These are phyloP conservation scores for Amazona vittata DNA, from an alignment of 2,113 vertebrate genomes.

Conservation along the genomic window DNA sequence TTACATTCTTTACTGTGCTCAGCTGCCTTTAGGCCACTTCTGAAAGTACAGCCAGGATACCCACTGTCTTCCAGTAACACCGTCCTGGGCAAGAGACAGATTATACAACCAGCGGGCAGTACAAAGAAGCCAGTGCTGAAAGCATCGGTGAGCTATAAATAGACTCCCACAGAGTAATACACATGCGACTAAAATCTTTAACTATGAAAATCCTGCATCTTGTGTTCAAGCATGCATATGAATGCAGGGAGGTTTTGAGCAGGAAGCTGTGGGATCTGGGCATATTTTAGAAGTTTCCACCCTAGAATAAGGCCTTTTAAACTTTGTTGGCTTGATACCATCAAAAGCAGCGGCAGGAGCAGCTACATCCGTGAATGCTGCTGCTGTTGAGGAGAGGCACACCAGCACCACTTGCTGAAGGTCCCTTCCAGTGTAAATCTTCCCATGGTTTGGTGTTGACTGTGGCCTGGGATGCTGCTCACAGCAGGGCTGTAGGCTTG, in stretches of 20 bases:
- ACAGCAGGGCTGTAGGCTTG: not conserved
- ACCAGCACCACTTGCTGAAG: not conserved
- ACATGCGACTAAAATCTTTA: not conserved
- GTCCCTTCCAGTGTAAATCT: not conserved
- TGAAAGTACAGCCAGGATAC: not conserved
- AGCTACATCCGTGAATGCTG: not conserved
- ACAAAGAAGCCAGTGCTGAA: not conserved
- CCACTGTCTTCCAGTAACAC: not conserved
- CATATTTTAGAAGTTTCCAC: not conserved
- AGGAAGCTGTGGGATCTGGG: not conserved
- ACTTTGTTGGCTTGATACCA: not conserved
- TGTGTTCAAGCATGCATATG: not conserved
- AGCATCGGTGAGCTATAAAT: not conserved
- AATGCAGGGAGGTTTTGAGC: not conserved
- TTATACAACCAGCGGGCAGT: not conserved
- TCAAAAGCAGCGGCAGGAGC: not conserved
- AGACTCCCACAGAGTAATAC: not conserved
- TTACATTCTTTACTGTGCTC: not conserved
- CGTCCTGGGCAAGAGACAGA: not conserved
- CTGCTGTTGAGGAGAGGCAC: not conserved
- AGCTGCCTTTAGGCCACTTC: conserved; percentile 12
- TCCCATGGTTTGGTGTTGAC: not conserved
- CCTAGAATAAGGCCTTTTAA: not conserved
- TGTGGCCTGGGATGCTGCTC: not conserved
- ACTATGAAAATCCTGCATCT: not conserved